A percentile compares a stretch with the other conserved stretches of the same genome.
Conservation (phyloP, 2,888 invertebrate genomes). For the Tachina grossa region DNA sequence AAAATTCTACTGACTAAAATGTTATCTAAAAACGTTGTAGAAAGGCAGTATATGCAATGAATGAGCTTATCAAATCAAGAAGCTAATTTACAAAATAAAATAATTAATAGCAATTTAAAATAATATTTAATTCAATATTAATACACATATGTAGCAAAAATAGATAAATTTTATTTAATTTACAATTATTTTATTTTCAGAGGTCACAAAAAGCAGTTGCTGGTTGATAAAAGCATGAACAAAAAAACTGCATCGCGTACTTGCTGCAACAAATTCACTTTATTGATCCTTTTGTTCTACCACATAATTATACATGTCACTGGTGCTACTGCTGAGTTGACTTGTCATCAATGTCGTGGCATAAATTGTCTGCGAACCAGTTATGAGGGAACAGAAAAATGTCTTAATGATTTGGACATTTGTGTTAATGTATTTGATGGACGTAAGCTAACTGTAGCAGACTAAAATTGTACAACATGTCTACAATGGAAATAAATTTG, state of each 20-base stretch:
- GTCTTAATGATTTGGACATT: conserved; percentile 78
- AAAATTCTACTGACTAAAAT: conserved; percentile 48
- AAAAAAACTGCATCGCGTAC: conserved; percentile 17
- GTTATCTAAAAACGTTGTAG: background rate
- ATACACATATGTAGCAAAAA: background rate
- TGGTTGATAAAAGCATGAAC: background rate
- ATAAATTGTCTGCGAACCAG: conserved; percentile 78
- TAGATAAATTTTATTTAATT: background rate
- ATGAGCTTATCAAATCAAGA: background rate
- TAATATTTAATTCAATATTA: background rate
- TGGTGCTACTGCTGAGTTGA: conserved; percentile 73
- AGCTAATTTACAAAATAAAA: background rate
- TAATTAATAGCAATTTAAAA: no score
- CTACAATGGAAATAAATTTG: background rate
- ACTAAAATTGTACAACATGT: background rate
- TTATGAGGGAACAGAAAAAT: conserved; percentile 72
- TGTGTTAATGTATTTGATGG: conserved; percentile 79
- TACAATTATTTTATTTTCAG: conserved; percentile 35
- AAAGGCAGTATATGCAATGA: background rate
- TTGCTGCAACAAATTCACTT: conserved; percentile 9
- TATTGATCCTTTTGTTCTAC: conserved; percentile 29
- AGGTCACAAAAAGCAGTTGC: conserved; percentile 58
- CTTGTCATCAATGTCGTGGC: conserved; percentile 78
- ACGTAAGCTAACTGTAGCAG: conserved; percentile 73
- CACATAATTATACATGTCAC: conserved; percentile 61